Base-by-base conservation (phyloP, 2,113 vertebrate species). In the Aspiorhynchus laticeps region DNA sequence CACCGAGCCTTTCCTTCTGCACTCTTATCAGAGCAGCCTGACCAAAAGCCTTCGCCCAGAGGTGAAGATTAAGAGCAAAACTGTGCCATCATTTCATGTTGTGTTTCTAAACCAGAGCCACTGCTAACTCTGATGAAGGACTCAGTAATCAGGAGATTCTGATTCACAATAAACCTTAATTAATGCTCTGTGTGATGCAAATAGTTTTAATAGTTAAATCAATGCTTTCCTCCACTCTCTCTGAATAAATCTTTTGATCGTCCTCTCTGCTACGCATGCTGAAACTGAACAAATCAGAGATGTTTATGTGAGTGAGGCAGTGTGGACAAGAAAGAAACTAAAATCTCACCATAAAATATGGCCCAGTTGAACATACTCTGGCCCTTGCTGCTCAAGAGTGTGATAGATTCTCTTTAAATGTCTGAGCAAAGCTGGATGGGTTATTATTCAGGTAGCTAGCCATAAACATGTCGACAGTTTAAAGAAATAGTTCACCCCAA, bases 21-120 rank as follows among this genome's bases (percentile, higher is more conserved):
- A 21, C 69, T 71, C 87, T 75, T 81, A 53, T 59, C 31, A 83
- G 71, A n/a, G 65, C 84, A 56, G 83, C 46, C 31, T 43, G 82
- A 79, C 36, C 71, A 56, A 77, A 85, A 67, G 3, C 46, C 43
- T 12, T 65, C 53, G 38, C 17, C 53, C 31, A 43, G 38, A 14
- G 77, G 51, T 59, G 31, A 80, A 80, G 77, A 59, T 59, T 59
- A 79, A 36, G 77, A 59, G 51, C 4, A 10, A 79, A 79, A 79
- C 5, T 21, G 31, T 56, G 14, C 75, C 76, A 79, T 76, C 41
- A 46, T 76, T 76, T 46, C 11, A 26, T 75, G 53, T 61, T 3
- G 8, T 8, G 6, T 71, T 36, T 71, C 31, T 15, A 56, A 56
- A 56, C 51, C 53, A 56, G 53, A 21, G 53, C 6, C 63, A 36